phyloP scores from a whole-genome alignment of 2,888 invertebrate species.

The Nemotelus nigrinus region DNA sequence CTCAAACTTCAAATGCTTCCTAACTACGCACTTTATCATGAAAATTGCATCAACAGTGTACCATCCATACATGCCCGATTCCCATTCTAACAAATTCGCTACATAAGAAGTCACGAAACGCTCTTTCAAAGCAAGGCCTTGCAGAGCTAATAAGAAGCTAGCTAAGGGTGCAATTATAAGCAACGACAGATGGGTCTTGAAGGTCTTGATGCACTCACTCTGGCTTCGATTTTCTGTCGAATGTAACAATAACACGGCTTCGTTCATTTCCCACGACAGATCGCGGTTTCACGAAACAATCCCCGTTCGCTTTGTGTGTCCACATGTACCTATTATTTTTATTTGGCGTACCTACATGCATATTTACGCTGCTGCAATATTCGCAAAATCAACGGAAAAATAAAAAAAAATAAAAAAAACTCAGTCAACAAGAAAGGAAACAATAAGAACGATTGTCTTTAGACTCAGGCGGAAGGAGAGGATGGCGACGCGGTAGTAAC shows the following conservation, averaged over 20 bases:
- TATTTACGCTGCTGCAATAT: constrained; percentile 23
- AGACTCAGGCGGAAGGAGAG: background rate
- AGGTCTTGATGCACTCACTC: background rate
- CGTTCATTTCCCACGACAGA: constrained; percentile 42
- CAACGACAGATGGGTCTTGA: constrained; percentile 9
- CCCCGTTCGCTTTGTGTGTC: constrained; percentile 19
- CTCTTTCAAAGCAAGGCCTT: constrained; percentile 7
- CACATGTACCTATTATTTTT: background rate
- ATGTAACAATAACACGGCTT: constrained; percentile 32
- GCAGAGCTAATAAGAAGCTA: constrained; percentile 37
- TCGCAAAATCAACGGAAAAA: constrained; percentile 12
- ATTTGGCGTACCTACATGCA: constrained; percentile 31
- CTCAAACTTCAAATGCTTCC: no score
- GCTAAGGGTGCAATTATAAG: constrained; percentile 38
- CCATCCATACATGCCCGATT: no score
- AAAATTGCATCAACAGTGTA: no score
- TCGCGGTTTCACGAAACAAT: constrained; percentile 44
- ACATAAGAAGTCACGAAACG: constrained; percentile 33
- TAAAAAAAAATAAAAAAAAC: background rate
- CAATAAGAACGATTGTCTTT: constrained; percentile 5
- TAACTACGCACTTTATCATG: no score
- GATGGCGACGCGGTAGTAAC: constrained; percentile 35
- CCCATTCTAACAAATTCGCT: background rate
- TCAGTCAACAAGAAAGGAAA: background rate
- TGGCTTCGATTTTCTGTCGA: background rate